These are phyloP conservation scores for Cantharis rustica DNA, from an alignment of 2,888 invertebrate species.

Conservation along the genomic window DNA sequence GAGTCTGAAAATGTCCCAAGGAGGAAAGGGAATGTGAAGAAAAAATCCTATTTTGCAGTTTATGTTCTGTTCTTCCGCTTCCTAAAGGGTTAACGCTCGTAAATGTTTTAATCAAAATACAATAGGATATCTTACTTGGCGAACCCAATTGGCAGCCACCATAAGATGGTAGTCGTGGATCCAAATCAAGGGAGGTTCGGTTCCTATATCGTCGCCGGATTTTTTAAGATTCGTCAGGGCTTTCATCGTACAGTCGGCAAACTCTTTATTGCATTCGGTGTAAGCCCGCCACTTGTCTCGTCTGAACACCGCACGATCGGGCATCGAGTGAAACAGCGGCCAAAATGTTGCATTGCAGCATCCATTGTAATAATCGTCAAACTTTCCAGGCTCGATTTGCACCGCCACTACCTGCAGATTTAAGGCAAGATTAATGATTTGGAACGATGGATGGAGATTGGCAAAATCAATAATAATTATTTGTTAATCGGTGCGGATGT, in stretches of 20 bases:
- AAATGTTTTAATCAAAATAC: conserved; percentile 7
- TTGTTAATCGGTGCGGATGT: too few relatives aligned
- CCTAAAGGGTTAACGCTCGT: conserved; percentile 49
- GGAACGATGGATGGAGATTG: too few relatives aligned
- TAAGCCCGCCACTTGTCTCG: conserved; percentile 85
- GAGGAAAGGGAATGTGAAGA: conserved; percentile 92
- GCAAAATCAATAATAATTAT: too few relatives aligned
- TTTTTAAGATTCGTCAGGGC: conserved; percentile 65
- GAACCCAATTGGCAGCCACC: conserved; percentile 89
- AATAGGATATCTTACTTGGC: conserved; percentile 63
- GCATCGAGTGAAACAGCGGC: conserved; percentile 93
- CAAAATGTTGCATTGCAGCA: conserved; percentile 92
- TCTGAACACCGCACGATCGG: conserved; percentile 82
- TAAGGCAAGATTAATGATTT: background rate
- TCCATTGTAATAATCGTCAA: conserved; percentile 89
- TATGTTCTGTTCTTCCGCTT: conserved; percentile 76
- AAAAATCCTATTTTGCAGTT: conserved; percentile 88
- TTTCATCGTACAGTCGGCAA: conserved; percentile 78
- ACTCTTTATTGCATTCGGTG: conserved; percentile 77
- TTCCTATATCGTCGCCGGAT: conserved; percentile 52
- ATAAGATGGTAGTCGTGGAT: conserved; percentile 94
- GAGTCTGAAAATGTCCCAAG: conserved; percentile 90
- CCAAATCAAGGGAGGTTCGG: conserved; percentile 80
- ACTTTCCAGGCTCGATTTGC: conserved; percentile 73
- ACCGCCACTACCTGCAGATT: conserved; percentile 77